These are phyloP conservation scores for Rhagonycha fulva DNA, from an alignment of 2,888 invertebrate species.

Conservation along the genomic window DNA sequence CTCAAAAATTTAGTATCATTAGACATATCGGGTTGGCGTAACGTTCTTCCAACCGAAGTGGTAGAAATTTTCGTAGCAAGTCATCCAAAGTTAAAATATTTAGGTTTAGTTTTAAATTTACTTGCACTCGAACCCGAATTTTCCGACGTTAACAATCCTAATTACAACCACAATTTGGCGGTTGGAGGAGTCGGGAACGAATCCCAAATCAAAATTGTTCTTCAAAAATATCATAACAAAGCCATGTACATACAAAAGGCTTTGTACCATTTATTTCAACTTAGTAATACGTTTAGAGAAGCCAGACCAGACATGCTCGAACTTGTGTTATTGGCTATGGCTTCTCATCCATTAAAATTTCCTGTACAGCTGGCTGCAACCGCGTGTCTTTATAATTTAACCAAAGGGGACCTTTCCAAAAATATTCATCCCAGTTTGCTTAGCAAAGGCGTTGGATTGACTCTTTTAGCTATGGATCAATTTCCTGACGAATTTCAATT, in stretches of 20 bases:
- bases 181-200: slow-evolving; percentile 48
- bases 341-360: slow-evolving; percentile 58
- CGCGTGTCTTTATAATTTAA: slow-evolving; percentile 74
- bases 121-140: slow-evolving; percentile 46
- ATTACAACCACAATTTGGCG: slow-evolving; percentile 37
- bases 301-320: slow-evolving; percentile 67
- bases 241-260: slow-evolving; percentile 69
- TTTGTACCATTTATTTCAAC: slow-evolving; percentile 65
- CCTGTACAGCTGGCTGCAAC: slow-evolving; percentile 76
- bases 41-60: slow-evolving; percentile 35
- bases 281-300: slow-evolving; percentile 54
- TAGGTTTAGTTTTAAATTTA: slow-evolving; percentile 49
- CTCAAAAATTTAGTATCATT: slow-evolving; percentile 63
- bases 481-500: slow-evolving; percentile 70
- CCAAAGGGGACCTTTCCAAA: slow-evolving; percentile 66
- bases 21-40: slow-evolving; percentile 64
- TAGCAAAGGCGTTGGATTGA: slow-evolving; percentile 65
- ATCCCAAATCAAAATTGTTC: slow-evolving; percentile 56
- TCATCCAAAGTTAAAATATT: slow-evolving; percentile 47
- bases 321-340: slow-evolving; percentile 58
- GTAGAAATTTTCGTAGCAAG: slow-evolving; percentile 41
- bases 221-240: slow-evolving; percentile 62
- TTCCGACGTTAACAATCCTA: slow-evolving; percentile 35
- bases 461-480: slow-evolving; percentile 69
- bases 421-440: slow-evolving; percentile 67